Base-by-base conservation (phyloP, 2,888 invertebrate species). In the Archips xylosteana region DNA sequence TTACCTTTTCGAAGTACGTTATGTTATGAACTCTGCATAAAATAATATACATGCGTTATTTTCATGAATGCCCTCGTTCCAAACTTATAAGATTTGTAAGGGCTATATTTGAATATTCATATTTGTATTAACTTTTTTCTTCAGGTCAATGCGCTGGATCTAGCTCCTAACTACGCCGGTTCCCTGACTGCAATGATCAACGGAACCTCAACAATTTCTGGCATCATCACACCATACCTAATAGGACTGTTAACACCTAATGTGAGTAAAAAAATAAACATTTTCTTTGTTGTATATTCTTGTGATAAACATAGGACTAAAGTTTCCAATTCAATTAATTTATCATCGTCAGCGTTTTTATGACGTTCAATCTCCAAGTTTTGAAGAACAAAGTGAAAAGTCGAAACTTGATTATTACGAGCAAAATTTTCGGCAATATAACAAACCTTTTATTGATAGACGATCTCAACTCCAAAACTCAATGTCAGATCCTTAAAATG, bases 131-230 rank as follows among this genome's bases (percentile, higher is more conserved):
- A 13, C 12, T n/a, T 13, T 63, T 3, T 60, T 2, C 34, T 63
- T 64, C 83, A 94, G 94, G 96, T 96, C 9, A 96, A 96, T 80
- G 95, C 96, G 0, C 87, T 96, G 69, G 96, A 96, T 81, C 85
- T 96, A 77, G 95, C 96, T 34, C 96, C 96, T 0, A 96, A 96
- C 83, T 96, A 95, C 80, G 96, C 96, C 0, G 96, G 96, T 0
- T 95, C 96, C 0, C 81, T 96, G 64, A 96, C 96, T 82, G 96
- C 96, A 0, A 94, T 96, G 85, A 96, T 96, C 62, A 96, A 96
- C 79, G 96, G 96, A 0, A 95, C 95, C 5, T 96, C 96, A 0
- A 96, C 96, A 0, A 89, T 96, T 70, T 95, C 96, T 1, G 96
- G 96, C 5, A 96, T 96, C 80, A 94, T 96, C 76, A 95, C 96